Evolutionary conservation across 2,113 vertebrate genomes (phyloP), one percentile per base, ranked within the genome.

Genomic region (Triplophysa siluroides): DNA sequence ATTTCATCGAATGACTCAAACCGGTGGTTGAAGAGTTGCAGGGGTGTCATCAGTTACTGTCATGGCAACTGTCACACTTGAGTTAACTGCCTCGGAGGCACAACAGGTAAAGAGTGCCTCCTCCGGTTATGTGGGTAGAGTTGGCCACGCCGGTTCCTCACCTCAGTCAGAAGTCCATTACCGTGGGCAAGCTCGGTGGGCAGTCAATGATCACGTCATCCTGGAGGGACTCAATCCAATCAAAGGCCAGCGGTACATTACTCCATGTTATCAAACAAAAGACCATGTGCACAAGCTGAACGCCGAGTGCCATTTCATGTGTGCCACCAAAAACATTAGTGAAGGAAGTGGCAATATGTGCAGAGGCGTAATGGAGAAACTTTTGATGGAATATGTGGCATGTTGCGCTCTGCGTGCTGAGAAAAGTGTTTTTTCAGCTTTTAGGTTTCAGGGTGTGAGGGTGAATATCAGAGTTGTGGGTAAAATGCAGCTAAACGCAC

Each of bases 61-160:
- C 71, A 78, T 52, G 61, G 66, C 38, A n/a, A 45, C 65, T 73
- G 56, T 73, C 76, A 82, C 58, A 70, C 69, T 78, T 62, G 69
- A 78, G 54, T 71, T 80, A 82, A 75, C 64, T 80, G 78, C 68
- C 78, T 77, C 73, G 69, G 68, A 83, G 83, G 63, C 65, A 14
- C 21, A 21, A 23, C 18, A 76, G 54, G 50, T 61, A 79, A 60
- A 69, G 50, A 47, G 3, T 65, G 78, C 45, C 29, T 45, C 41
- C 23, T 62, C 24, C 9, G n/a, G 21, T 80, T 66, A 61, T 78
- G 11, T n/a, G 73, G 41, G 78, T 78, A 73, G 64, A 71, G 24
- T 76, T 24, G 13, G 8, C 50, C 61, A 38, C 16, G 14, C 63
- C 54, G 8, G 47, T 75, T 58, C 13, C 18, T 3, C 52, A 33